These are phyloP conservation scores for Platygyra sinensis DNA, from an alignment of 64 coral and sea anemone genomes.

Conservation along the genomic window DNA sequence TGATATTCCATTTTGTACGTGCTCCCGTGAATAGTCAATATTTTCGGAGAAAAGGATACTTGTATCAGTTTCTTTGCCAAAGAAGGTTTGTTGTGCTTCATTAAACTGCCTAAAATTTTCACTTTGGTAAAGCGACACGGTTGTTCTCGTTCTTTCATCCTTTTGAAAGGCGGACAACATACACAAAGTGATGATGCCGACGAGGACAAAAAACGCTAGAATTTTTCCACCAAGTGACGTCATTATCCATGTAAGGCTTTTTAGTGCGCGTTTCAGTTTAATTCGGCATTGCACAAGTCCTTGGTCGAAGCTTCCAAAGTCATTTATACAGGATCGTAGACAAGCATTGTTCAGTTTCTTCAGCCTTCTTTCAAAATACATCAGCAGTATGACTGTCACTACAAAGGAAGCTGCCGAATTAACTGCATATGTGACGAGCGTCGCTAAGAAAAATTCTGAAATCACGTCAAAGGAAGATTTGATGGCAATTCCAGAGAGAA, in stretches of 20 bases:
- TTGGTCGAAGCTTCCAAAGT: background rate
- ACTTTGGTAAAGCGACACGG: background rate
- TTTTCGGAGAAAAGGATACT: background rate
- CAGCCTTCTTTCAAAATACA: background rate
- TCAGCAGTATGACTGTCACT: background rate
- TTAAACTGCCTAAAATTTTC: background rate
- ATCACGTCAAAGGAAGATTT: slow-evolving; percentile 4
- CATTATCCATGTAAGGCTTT: background rate
- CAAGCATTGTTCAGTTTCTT: background rate
- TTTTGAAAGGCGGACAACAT: background rate
- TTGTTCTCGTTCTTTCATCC: background rate
- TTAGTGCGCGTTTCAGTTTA: background rate
- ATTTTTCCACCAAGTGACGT: background rate
- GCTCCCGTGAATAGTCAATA: background rate
- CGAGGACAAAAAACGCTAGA: background rate
- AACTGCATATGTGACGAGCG: background rate
- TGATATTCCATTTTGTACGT: background rate
- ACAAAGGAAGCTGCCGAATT: background rate
- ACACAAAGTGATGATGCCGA: background rate
- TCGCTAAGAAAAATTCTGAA: background rate
- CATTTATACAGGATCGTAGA: background rate
- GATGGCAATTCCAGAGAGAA: background rate
- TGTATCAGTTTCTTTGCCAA: background rate
- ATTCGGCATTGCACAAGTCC: background rate
- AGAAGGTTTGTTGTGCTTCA: background rate